Percentiles rank a stretch among this genome's conserved stretches.
Evolutionary conservation across 2,797 vertebrate genomes (phyloP).

Genomic region (Microcaecilia unicolor): DNA sequence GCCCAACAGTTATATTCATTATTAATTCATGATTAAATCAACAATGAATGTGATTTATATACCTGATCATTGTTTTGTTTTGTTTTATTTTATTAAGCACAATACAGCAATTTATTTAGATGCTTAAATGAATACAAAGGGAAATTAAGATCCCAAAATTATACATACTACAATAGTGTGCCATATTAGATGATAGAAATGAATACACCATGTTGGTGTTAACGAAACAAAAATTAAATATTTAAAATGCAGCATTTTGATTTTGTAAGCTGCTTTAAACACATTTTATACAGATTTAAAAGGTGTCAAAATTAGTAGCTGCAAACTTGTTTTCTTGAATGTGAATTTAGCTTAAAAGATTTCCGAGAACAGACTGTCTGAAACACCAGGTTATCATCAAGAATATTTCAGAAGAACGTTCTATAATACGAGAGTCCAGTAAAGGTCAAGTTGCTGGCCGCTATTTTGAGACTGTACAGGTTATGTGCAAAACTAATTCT

Average conservation of each 20-base stretch:
- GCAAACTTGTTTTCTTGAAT: constrained; percentile 67
- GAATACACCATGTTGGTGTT: constrained; percentile 57
- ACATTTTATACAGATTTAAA: constrained; percentile 74
- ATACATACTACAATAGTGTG: constrained; percentile 80
- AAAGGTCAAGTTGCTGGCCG: constrained; percentile 73
- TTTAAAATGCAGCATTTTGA: constrained; percentile 59
- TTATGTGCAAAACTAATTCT: constrained; percentile 89
- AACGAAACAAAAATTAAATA: constrained; percentile 72
- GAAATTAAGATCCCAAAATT: constrained; percentile 87
- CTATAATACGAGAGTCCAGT: constrained; percentile 74
- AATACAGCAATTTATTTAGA: constrained; percentile 99
- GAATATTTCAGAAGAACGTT: constrained; percentile 68
- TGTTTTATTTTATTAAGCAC: constrained; percentile 83
- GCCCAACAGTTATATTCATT: too few relatives aligned
- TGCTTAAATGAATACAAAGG: constrained; percentile 91
- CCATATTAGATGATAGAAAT: constrained; percentile 76
- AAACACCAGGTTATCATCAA: constrained; percentile 62
- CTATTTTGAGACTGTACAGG: constrained; percentile 69
- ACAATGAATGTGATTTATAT: too few relatives aligned
- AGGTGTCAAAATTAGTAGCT: constrained; percentile 69
- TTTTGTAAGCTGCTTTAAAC: constrained; percentile 64
- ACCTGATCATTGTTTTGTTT: too few relatives aligned
- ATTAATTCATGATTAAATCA: too few relatives aligned
- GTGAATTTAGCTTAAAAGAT: constrained; percentile 66
- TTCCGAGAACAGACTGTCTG: constrained; percentile 57